phyloP scores from a whole-genome alignment of 1,140 invertebrate genomes.

The Pseudomyrmex pallidus region DNA sequence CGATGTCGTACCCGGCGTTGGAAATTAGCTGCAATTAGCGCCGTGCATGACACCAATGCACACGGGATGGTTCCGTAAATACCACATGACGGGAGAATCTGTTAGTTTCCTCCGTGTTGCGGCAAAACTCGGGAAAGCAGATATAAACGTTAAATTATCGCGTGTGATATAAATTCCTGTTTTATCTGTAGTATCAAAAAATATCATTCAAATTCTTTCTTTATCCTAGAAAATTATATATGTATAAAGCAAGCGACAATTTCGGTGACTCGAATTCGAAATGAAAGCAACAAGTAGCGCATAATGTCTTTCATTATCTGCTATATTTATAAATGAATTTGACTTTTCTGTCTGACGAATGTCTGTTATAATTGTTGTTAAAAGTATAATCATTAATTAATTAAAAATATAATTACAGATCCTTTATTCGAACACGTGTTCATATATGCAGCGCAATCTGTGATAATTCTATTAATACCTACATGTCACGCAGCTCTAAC shows the following conservation, averaged over 20 bases:
- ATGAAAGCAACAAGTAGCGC: constrained; percentile 69
- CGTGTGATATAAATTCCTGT: neutral
- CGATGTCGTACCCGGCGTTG: constrained; percentile 2
- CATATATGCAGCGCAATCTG: constrained; percentile 15
- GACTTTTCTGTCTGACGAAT: constrained; percentile 12
- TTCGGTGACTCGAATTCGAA: constrained; percentile 46
- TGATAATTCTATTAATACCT: constrained; percentile 77
- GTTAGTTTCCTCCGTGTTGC: constrained; percentile 32
- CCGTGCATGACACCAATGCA: constrained; percentile 10
- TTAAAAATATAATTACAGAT: too few species aligned
- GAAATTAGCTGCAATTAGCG: constrained; percentile 65
- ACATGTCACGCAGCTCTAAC: constrained; percentile 77
- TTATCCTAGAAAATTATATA: neutral
- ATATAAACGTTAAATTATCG: constrained; percentile 1
- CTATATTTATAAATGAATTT: constrained; percentile 32
- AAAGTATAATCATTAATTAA: too few species aligned
- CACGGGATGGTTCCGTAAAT: constrained; percentile 36
- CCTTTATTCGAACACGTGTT: too few species aligned
- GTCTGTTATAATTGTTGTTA: neutral
- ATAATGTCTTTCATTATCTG: constrained; percentile 59
- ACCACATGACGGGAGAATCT: constrained; percentile 16
- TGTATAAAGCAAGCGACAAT: constrained; percentile 1
- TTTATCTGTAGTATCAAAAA: neutral
- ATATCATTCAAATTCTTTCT: too few species aligned
- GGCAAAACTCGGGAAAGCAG: neutral